Conservation (phyloP, 2,797 vertebrate species). For the Cygnus olor region DNA sequence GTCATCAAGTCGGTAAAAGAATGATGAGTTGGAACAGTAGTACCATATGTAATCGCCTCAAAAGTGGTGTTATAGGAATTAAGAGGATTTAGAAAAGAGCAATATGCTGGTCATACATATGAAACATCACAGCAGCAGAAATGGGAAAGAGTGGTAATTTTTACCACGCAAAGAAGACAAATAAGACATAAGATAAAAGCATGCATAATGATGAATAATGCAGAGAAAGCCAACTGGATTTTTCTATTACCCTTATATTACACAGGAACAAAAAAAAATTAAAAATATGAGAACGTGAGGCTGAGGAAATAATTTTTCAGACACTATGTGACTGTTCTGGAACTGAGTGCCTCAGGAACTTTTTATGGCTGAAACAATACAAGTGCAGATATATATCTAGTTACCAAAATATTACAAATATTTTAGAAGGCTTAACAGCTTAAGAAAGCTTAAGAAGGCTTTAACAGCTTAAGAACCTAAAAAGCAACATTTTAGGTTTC, state of each 20-base stretch:
- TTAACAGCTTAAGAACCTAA: not conserved
- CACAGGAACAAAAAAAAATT: not conserved
- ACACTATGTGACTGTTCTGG: not conserved
- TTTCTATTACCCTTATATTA: not conserved
- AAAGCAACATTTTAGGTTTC: not conserved
- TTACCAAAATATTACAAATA: not conserved
- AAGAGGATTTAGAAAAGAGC: not conserved
- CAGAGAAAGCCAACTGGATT: not conserved
- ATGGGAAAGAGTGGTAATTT: not conserved
- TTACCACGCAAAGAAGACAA: not conserved
- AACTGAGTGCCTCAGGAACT: not conserved
- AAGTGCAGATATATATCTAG: not conserved
- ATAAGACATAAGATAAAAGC: not conserved
- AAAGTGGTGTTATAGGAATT: not conserved
- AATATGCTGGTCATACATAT: not conserved
- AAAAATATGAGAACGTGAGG: not conserved
- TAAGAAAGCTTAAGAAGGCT: too few relatives aligned
- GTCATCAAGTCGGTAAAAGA: not conserved
- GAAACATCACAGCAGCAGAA: not conserved
- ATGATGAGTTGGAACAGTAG: not conserved
- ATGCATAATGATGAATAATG: not conserved
- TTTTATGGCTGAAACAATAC: not conserved
- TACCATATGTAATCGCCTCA: not conserved
- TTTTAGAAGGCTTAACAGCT: not conserved
- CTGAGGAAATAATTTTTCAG: not conserved